Conservation (phyloP, 2,888 invertebrate genomes). For the Pediacus dermestoides region DNA sequence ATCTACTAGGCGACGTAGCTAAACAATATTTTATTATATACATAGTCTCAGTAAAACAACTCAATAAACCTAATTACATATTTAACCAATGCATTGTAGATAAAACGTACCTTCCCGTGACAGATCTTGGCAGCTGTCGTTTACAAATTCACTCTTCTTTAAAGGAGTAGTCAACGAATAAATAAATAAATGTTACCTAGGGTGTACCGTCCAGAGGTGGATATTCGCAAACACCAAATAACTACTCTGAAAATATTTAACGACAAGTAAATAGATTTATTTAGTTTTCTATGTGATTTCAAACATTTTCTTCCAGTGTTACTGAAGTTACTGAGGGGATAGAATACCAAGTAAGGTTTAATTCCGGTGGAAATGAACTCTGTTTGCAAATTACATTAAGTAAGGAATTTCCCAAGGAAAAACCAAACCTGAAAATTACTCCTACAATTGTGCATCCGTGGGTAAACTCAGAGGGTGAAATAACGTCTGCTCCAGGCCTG, state of each 20-base stretch:
- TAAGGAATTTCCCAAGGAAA: slow-evolving; percentile 72
- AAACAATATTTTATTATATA: too few species aligned
- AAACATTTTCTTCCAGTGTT: slow-evolving; percentile 54
- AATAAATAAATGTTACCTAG: slow-evolving; percentile 60
- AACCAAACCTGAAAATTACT: slow-evolving; percentile 65
- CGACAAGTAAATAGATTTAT: slow-evolving; percentile 61
- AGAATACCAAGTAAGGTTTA: slow-evolving; percentile 71
- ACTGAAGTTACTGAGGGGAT: slow-evolving; percentile 65
- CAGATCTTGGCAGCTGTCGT: too few species aligned
- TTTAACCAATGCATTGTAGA: too few species aligned
- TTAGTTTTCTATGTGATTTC: slow-evolving; percentile 10
- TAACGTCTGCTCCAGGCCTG: slow-evolving; percentile 70
- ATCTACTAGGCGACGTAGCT: too few species aligned
- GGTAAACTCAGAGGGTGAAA: slow-evolving; percentile 67
- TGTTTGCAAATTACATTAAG: slow-evolving; percentile 63
- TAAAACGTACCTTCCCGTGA: too few species aligned
- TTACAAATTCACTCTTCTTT: too few species aligned
- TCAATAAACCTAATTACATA: too few species aligned
- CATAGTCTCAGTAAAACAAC: too few species aligned
- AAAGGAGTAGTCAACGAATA: too few species aligned
- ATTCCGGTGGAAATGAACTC: slow-evolving; percentile 62
- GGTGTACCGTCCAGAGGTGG: slow-evolving; percentile 56
- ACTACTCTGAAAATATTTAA: slow-evolving; percentile 80
- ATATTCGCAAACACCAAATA: slow-evolving; percentile 68
- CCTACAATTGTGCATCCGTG: slow-evolving; percentile 69